Evolutionary conservation across 2,797 vertebrate genomes (phyloP).

Genomic region (Hyperoplus lanceolatus): DNA sequence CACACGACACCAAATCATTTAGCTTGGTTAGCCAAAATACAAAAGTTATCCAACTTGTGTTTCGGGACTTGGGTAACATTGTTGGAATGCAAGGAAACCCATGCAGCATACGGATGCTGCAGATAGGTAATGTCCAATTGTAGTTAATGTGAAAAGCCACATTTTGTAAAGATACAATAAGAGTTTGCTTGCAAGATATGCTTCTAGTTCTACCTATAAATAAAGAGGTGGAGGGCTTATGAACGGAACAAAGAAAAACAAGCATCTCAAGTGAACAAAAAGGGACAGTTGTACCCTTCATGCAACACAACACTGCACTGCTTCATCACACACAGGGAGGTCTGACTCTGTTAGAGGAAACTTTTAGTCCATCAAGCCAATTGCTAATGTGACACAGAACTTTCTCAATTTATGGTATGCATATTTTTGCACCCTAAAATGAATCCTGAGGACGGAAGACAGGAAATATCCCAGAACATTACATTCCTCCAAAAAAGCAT

Average conservation of each 20-base stretch:
- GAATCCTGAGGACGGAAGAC: constrained; percentile 22
- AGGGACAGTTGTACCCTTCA: neutral
- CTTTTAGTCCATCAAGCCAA: neutral
- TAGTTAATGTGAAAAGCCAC: neutral
- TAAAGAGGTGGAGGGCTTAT: neutral
- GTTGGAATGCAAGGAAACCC: neutral
- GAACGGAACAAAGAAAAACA: neutral
- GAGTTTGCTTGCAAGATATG: neutral
- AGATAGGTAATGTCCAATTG: neutral
- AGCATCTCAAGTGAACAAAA: neutral
- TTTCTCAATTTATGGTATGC: constrained; percentile 36
- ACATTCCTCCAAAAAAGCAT: neutral
- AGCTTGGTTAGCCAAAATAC: neutral
- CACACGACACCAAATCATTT: neutral
- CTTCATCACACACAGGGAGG: constrained; percentile 3
- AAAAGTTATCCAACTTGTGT: constrained; percentile 13
- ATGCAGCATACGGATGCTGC: neutral
- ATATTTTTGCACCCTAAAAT: constrained; percentile 28
- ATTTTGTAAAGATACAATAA: neutral
- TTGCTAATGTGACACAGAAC: constrained; percentile 1
- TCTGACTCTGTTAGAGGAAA: neutral
- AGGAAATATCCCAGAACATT: constrained; percentile 7
- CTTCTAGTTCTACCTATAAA: neutral
- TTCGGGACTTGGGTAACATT: constrained; percentile 1
- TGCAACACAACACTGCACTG: neutral